Base-by-base conservation (phyloP, 2,113 vertebrate genomes). In the Epinephelus cyanopodus region DNA sequence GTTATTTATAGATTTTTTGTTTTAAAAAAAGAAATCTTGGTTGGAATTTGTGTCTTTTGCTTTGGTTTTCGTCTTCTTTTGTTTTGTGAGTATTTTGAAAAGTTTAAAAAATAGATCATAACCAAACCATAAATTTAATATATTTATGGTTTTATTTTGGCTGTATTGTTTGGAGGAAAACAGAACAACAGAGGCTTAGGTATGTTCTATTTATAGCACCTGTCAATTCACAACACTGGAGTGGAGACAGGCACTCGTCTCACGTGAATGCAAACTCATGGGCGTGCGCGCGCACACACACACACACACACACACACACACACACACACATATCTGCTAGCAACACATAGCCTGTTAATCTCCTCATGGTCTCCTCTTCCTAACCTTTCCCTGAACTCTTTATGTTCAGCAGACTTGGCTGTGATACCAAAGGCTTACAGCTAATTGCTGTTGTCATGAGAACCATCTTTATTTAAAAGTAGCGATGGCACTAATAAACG, bases 361-460 rank as follows among this genome's bases (percentile, higher is more conserved):
- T 68, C 37, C 57, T 70, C 73, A 37, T 19, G 27, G 78, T 79
- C 70, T 78, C 82, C 75, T 82, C 53, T 69, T 66, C 21, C 62
- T 86, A 77, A 83, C 83, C 83, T 79, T 86, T 86, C 69, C 64
- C 71, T 88, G 86, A 92, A 89, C 85, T 82, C 52, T 73, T 68
- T 72, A 56, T 75, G 57, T 83, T 74, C 60, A 82, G 29, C 76
- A 21, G 60, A 58, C 58, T 39, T 29, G 50, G 50, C 73, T 67
- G 9, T 53, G 23, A 47, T 57, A 64, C 81, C 60, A 86, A 74
- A 74, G 62, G 45, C 80, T 87, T 48, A 67, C 68, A 47, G 42
- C 67, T 83, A 86, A 90, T 87, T 75, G 62, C 37, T 10, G 18
- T 80, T 81, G 33, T 70, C 66, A 79, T 53, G 68, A 67, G n/a